Evolutionary conservation across 2,888 invertebrate genomes (phyloP).

Genomic region (Diarsia dahlii): DNA sequence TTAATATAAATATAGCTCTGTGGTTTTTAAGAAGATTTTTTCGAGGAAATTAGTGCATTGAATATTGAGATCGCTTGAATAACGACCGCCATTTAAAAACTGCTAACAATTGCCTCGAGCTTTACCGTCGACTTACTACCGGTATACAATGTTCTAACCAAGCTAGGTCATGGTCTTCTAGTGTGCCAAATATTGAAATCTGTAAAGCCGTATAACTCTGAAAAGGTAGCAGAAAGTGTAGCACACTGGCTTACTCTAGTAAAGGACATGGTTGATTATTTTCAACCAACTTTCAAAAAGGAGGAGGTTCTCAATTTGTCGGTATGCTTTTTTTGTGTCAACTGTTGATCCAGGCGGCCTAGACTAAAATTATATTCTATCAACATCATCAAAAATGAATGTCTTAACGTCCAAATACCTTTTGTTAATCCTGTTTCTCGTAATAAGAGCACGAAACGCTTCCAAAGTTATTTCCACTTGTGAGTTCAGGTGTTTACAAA

Average conservation of each 20-base stretch:
- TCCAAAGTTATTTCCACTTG: neutral
- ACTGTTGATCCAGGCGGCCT: neutral
- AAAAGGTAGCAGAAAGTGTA: neutral
- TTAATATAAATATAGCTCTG: conserved; percentile 3
- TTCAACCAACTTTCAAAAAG: too few species aligned
- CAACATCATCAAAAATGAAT: neutral
- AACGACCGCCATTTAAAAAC: neutral
- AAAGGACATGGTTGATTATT: neutral
- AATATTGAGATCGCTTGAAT: neutral
- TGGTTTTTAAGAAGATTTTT: neutral
- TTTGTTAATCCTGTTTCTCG: neutral
- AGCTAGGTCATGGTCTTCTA: neutral
- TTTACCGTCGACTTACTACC: neutral
- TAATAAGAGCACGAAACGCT: neutral
- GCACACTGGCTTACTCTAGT: neutral
- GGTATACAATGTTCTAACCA: neutral
- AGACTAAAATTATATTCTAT: neutral
- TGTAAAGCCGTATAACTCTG: neutral
- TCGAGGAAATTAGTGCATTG: neutral
- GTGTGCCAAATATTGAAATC: neutral
- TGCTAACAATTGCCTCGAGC: neutral
- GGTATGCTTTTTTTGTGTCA: neutral
- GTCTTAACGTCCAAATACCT: neutral
- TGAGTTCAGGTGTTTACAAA: neutral
- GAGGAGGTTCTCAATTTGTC: too few species aligned